These are phyloP conservation scores for Podargus strigoides DNA, from an alignment of 2,797 vertebrate genomes.

Conservation along the genomic window DNA sequence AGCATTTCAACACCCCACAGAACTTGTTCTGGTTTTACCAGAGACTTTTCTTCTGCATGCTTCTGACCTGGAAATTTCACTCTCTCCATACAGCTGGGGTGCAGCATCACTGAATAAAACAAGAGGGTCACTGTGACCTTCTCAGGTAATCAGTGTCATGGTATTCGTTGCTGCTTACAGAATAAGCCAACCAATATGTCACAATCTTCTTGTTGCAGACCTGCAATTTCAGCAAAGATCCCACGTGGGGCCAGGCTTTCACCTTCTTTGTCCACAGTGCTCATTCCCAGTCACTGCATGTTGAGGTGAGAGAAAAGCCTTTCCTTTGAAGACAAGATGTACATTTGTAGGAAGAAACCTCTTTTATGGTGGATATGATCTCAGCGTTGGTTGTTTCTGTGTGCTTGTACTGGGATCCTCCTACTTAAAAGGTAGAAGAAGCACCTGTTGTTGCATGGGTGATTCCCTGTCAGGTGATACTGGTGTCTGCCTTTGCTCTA, in stretches of 20 bases:
- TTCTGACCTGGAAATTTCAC: neutral
- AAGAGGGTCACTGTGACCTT: neutral
- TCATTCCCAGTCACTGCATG: slow-evolving; percentile 77
- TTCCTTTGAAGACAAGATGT: neutral
- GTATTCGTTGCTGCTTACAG: neutral
- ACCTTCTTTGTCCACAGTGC: slow-evolving; percentile 88
- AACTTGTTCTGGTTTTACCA: neutral
- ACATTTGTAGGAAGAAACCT: neutral
- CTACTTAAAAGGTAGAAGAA: neutral
- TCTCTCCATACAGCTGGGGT: neutral
- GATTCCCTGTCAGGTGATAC: neutral
- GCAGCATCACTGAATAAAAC: neutral
- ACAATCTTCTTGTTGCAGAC: slow-evolving; percentile 71
- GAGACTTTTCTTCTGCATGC: neutral
- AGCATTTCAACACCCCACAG: neutral
- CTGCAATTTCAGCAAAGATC: slow-evolving; percentile 83
- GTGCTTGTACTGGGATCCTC: neutral
- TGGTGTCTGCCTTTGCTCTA: neutral
- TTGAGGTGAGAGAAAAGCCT: slow-evolving; percentile 79
- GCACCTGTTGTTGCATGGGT: neutral
- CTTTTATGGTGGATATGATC: neutral
- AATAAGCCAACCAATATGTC: neutral
- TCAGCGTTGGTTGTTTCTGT: neutral
- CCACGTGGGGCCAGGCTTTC: slow-evolving; percentile 88
- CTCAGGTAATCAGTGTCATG: neutral